phyloP scores from a whole-genome alignment of 2,888 invertebrate genomes.

The Polymixis lichenea region DNA sequence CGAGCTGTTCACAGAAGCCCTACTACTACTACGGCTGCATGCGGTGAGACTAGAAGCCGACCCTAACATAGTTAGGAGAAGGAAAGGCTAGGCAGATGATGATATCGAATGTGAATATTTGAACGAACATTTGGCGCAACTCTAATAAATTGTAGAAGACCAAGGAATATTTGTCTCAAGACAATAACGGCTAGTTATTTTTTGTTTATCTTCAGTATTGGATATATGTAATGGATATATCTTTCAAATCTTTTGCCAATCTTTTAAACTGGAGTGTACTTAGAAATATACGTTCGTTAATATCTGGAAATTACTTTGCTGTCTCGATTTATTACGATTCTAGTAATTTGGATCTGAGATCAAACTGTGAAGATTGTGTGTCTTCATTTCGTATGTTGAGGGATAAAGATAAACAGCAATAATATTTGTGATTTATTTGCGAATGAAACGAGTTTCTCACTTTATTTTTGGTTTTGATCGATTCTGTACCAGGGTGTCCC shows the following conservation, averaged over 20 bases:
- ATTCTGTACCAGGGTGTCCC: too few relatives aligned
- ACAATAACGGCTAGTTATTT: conserved; percentile 13
- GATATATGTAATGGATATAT: background rate
- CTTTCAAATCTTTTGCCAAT: conserved; percentile 35
- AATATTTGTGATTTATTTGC: conserved; percentile 37
- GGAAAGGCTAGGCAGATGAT: too few relatives aligned
- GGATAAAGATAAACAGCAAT: conserved; percentile 25
- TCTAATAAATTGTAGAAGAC: background rate
- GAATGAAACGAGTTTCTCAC: conserved; percentile 1
- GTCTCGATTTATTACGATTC: conserved; percentile 23
- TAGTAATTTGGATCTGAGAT: conserved; percentile 35
- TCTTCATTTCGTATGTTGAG: conserved; percentile 19
- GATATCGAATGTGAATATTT: too few relatives aligned
- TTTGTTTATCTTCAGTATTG: conserved; percentile 18
- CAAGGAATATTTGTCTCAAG: background rate
- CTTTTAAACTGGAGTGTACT: conserved; percentile 2
- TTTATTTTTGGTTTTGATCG: background rate
- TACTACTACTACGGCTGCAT: too few relatives aligned
- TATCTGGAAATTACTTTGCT: conserved; percentile 50
- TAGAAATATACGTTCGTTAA: conserved; percentile 29
- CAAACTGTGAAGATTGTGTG: conserved; percentile 22
- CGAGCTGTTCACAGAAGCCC: too few relatives aligned
- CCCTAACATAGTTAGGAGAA: too few relatives aligned
- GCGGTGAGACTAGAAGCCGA: too few relatives aligned
- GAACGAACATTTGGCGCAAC: too few relatives aligned